Evolutionary conservation across 2,797 vertebrate genomes (phyloP).

Genomic region (Thalassophryne amazonica): DNA sequence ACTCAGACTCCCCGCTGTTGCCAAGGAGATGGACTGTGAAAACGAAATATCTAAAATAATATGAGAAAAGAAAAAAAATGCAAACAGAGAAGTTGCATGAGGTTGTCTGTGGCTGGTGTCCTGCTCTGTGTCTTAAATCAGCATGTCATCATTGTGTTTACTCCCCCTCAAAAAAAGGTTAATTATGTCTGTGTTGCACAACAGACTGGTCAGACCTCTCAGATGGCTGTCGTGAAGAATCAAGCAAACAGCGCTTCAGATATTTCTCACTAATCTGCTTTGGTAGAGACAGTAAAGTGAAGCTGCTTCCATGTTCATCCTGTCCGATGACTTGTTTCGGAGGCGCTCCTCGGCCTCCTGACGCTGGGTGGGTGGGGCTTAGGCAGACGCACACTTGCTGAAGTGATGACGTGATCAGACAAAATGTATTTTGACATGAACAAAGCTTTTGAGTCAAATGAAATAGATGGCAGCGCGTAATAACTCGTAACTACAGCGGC

Average conservation of each 20-base stretch:
- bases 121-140: slow-evolving; percentile 54
- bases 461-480: no score
- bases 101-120: slow-evolving; percentile 37
- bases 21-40: slow-evolving; percentile 32
- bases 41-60: slow-evolving; percentile 33
- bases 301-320: slow-evolving; percentile 33
- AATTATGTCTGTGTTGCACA: slow-evolving; percentile 46
- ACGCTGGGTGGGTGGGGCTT: slow-evolving; percentile 70
- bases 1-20: slow-evolving; percentile 38
- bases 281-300: slow-evolving; percentile 20
- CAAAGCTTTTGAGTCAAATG: no score
- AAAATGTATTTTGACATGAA: no score
- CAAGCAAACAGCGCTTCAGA: slow-evolving; percentile 19
- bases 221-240: slow-evolving; percentile 20
- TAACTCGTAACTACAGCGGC: no score
- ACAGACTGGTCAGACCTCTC: slow-evolving; percentile 32
- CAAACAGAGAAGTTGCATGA: slow-evolving; percentile 23
- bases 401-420: no score
- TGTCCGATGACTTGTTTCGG: slow-evolving; percentile 36
- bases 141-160: slow-evolving; percentile 38
- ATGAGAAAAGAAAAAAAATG: neutral
- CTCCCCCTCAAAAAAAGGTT: slow-evolving; percentile 30
- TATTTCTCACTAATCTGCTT: slow-evolving; percentile 14
- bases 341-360: slow-evolving; percentile 46
- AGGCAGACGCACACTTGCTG: no score